Base-by-base conservation (phyloP, 2,888 invertebrate species). In the Ophion slaviceki region DNA sequence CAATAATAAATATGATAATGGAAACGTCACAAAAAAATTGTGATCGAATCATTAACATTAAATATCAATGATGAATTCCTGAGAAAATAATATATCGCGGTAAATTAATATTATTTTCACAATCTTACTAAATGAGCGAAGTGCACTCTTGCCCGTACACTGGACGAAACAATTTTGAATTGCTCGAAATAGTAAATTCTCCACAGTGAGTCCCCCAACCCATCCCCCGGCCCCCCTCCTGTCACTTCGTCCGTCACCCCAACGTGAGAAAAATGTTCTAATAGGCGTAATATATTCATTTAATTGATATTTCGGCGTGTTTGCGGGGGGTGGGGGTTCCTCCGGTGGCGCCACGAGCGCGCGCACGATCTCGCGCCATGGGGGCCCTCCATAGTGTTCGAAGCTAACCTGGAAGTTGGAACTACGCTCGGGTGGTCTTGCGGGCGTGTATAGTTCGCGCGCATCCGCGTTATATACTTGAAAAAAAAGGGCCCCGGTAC, bases 381-480 rank as follows among this genome's bases (percentile, higher is more conserved):
- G 47, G 68, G 71, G 47, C 66, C 70, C 76, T 32, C 80, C 45
- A 59, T 28, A 68, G 64, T 57, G 47, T 70, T 67, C 74, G 71
- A 32, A 70, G 70, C 53, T 45, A 71, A 89, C 89, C 91, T 91
- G 92, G 88, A 92, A 92, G 92, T 92, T 93, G 93, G 93, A 93
- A 93, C 89, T 92, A 93, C 93, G 93, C 92, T 93, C 91, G 88
- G 93, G 87, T 93, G 93, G 89, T 87, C 91, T 90, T 90, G 87
- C 91, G 88, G 91, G 92, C 90, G 92, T 91, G 91, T 89, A 90
- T 79, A 86, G 80, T 66, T 75, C 74, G 84, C 85, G 86, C 64
- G 86, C 86, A 86, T 86, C 86, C 86, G 86, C 77, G 68, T 75
- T 62, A 59, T 61, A 40, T 79, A 75, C 59, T 28, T 57, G 45